Evolutionary conservation across 2,113 vertebrate species (phyloP).

Genomic region (Columbina picui): DNA sequence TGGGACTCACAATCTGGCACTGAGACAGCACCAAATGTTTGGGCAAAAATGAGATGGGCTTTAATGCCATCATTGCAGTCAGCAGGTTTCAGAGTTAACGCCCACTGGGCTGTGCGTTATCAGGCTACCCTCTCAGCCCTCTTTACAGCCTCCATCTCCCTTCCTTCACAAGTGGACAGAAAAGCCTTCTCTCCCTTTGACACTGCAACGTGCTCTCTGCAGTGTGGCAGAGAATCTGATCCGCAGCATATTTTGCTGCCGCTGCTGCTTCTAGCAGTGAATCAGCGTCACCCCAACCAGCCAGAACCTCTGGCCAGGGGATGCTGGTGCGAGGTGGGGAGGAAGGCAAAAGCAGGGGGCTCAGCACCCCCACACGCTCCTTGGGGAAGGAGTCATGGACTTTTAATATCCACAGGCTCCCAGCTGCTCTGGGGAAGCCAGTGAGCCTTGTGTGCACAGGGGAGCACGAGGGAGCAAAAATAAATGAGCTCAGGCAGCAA

Average conservation of each 20-base stretch:
- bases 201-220: not conserved
- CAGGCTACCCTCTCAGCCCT: not conserved
- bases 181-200: not conserved
- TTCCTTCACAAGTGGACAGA: not conserved
- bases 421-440: not conserved
- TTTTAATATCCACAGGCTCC: not conserved
- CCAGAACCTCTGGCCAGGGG: not conserved
- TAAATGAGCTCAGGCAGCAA: constrained; percentile 65
- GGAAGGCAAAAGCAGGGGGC: not conserved
- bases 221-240: not conserved
- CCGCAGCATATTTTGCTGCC: not conserved
- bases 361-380: not conserved
- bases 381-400: not conserved
- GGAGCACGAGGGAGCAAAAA: constrained; percentile 60
- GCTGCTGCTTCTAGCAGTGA: not conserved
- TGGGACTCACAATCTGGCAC: not conserved
- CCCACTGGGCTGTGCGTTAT: not conserved
- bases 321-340: not conserved
- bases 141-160: not conserved
- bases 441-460: not conserved
- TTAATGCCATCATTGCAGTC: not conserved
- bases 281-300: not conserved
- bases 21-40: fast-evolving
- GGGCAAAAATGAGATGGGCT: not conserved
- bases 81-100: not conserved